Conservation (phyloP, 2,113 vertebrate species). For the Spea multiplicata region DNA sequence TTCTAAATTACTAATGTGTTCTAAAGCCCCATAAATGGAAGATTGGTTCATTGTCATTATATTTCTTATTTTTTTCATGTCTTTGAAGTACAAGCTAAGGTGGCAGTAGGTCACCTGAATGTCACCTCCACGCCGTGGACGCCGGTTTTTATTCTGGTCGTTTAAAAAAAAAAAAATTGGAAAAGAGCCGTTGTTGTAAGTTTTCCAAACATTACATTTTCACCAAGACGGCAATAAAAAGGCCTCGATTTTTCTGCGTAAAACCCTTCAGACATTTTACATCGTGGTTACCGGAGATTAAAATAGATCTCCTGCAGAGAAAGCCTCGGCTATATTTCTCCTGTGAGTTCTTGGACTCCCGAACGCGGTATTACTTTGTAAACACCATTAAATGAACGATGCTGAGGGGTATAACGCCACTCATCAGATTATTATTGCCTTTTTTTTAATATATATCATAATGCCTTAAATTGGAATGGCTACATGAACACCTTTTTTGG, state of each 20-base stretch:
- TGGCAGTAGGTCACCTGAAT: background rate
- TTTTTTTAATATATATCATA: too few species aligned
- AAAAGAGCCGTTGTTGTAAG: background rate
- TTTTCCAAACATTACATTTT: background rate
- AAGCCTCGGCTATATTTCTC: background rate
- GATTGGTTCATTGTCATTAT: too few species aligned
- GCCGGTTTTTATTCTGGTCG: background rate
- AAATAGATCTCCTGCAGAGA: background rate
- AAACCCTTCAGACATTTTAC: background rate
- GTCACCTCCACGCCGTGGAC: background rate
- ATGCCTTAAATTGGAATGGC: too few species aligned
- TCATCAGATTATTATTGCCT: too few species aligned
- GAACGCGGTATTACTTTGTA: too few species aligned
- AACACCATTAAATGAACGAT: too few species aligned
- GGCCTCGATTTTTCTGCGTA: background rate
- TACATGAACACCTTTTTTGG: too few species aligned
- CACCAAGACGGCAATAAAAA: background rate
- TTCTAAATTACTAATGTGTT: too few species aligned
- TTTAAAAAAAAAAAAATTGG: background rate
- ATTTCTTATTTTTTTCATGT: too few species aligned
- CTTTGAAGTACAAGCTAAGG: background rate
- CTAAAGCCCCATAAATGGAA: too few species aligned
- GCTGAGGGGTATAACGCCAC: too few species aligned
- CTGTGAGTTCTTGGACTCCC: background rate
- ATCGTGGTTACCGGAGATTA: background rate